Percentiles rank a stretch among this genome's conserved stretches.
phyloP scores from a whole-genome alignment of 2,888 invertebrate genomes.

The Eudasyphora cyanicolor region DNA sequence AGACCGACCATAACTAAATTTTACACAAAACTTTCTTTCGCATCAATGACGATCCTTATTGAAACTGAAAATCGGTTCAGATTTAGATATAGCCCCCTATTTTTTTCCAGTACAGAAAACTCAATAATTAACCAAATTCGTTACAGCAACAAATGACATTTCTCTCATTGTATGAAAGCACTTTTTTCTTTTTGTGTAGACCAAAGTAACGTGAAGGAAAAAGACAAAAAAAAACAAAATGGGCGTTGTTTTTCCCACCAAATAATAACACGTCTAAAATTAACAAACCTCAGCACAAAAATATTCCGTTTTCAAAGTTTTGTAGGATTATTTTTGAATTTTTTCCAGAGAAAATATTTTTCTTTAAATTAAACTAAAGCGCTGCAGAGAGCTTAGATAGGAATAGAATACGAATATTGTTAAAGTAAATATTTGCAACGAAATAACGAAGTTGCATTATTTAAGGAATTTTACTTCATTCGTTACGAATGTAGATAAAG shows the following conservation, averaged over 20 bases:
- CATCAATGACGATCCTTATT: too few species aligned
- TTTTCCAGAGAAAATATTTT: background rate
- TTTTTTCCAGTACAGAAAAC: too few species aligned
- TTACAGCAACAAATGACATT: background rate
- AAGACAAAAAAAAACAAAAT: background rate
- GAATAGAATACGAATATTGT: background rate
- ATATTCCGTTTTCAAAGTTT: background rate
- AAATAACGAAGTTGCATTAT: background rate
- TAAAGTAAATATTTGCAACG: background rate
- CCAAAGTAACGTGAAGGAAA: background rate
- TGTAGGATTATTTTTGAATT: background rate
- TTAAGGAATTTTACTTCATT: too few species aligned
- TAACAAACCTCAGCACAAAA: slow-evolving; percentile 46
- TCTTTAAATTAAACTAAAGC: background rate
- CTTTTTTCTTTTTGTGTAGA: too few species aligned
- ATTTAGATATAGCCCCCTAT: too few species aligned
- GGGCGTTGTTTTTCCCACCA: slow-evolving; percentile 35
- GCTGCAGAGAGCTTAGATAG: too few species aligned
- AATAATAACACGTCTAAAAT: slow-evolving; percentile 51
- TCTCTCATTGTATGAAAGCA: too few species aligned
- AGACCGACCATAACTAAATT: too few species aligned
- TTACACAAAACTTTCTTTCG: too few species aligned
- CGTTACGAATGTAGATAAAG: too few species aligned
- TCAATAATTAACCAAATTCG: slow-evolving; percentile 13
- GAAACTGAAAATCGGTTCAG: too few species aligned